phyloP scores from a whole-genome alignment of 1,140 invertebrate genomes.

The Sycophaga agraensis region DNA sequence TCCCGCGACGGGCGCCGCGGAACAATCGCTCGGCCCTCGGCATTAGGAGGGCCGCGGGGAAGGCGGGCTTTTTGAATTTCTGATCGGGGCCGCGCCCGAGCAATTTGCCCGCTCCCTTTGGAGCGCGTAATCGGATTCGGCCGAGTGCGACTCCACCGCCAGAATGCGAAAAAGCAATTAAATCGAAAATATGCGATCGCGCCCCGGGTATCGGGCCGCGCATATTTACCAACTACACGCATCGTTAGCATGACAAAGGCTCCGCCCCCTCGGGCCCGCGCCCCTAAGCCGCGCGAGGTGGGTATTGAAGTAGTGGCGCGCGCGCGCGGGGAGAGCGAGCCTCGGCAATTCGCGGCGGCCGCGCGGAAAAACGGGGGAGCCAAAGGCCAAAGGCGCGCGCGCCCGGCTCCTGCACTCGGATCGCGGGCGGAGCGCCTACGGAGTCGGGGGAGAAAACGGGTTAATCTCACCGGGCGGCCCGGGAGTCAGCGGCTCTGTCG shows the following conservation, averaged over 20 bases:
- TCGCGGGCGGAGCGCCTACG: background rate
- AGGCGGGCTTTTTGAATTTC: conserved; percentile 45
- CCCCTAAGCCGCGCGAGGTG: conserved; percentile 23
- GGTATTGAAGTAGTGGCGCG: conserved; percentile 36
- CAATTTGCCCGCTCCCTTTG: background rate
- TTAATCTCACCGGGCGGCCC: background rate
- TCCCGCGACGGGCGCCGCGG: background rate
- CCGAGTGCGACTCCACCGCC: background rate
- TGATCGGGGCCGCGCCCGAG: conserved; percentile 29
- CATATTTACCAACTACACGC: conserved; percentile 51
- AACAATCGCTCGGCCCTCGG: conserved; percentile 11
- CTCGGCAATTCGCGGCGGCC: too few species aligned
- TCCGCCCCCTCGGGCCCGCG: background rate
- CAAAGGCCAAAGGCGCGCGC: too few species aligned
- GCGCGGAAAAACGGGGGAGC: too few species aligned
- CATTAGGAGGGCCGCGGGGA: conserved; percentile 14
- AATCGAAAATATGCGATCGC: conserved; percentile 51
- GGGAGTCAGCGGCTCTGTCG: background rate
- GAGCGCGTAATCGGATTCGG: conserved; percentile 22
- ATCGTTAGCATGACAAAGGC: conserved; percentile 50
- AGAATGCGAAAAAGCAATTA: conserved; percentile 57
- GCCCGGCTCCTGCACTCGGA: too few species aligned
- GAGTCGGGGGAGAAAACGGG: background rate
- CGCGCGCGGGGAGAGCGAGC: background rate
- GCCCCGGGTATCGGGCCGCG: conserved; percentile 28